Percentiles rank a stretch among this genome's conserved stretches.
phyloP scores from a whole-genome alignment of 2,797 vertebrate species.

The Cirrhinus molitorella region DNA sequence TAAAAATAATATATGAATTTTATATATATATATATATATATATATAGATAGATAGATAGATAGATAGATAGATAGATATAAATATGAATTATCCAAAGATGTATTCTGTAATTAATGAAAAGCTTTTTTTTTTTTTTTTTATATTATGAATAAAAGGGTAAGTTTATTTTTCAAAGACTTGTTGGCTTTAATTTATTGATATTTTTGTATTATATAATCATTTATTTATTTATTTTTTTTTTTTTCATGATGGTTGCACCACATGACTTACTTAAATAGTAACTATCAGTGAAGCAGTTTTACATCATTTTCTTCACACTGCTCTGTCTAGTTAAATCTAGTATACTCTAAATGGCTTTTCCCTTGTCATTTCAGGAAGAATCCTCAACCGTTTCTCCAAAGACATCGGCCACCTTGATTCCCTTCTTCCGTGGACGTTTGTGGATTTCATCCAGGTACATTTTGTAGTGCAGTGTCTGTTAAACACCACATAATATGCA shows the following conservation, averaged over 20 bases:
- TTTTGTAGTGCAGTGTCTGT: constrained; percentile 1
- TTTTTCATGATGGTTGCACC: not conserved
- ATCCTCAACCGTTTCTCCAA: constrained; percentile 92
- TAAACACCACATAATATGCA: not conserved
- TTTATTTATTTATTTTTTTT: not conserved
- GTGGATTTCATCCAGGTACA: constrained; percentile 92
- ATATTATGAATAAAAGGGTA: not conserved
- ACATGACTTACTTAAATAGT: not conserved
- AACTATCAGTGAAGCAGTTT: not conserved
- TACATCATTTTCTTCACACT: not conserved
- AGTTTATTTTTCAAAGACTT: not conserved
- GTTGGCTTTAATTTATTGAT: not conserved
- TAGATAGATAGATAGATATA: too few species aligned
- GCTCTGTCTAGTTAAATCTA: not conserved
- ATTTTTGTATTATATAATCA: too few species aligned
- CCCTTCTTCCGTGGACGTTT: constrained; percentile 90
- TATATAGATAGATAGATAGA: too few species aligned
- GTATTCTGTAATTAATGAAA: too few species aligned
- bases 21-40: too few species aligned
- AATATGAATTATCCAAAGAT: too few species aligned
- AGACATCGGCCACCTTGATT: constrained; percentile 96
- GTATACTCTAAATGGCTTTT: not conserved
- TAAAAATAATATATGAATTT: too few species aligned
- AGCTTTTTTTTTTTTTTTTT: too few species aligned
- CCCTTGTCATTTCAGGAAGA: constrained; percentile 68